Base-by-base conservation (phyloP, 2,888 invertebrate genomes). In the Plusia festucae region DNA sequence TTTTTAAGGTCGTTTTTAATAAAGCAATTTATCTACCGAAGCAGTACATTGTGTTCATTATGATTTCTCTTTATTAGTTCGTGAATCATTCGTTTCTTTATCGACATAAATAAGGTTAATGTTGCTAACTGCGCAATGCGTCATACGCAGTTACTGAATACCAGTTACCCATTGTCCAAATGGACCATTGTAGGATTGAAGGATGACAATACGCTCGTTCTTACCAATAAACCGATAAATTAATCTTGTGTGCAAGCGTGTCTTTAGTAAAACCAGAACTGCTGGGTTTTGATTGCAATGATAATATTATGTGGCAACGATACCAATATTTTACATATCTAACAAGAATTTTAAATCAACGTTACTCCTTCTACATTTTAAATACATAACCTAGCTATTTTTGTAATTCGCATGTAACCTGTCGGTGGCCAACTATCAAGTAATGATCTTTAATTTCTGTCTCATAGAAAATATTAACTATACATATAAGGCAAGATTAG, bases 41-140 rank as follows among this genome's bases (percentile, higher is more conserved):
- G 22, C 13, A 34, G 40, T 65, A 13, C 53, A 58, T 63, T 64
- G 20, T 68, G 55, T 4, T 40, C 52, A 54, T 62, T 60, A 62
- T 78, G 60, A 65, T 78, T 75, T 78, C 64, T 65, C 57, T 60
- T 55, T 60, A 68, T 54, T 58, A 52, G 27, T 59, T 53, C 52
- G 52, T 74, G 69, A 75, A 62, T 73, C 34, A 74, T 68, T 65
- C 58, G 30, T 53, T 51, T 52, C 60, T 60, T 60, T 78, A 74
- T 68, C 78, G 16, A 52, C 51, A 55, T 13, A 40, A 65, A 60
- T 53, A 58, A 49, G 24, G 27, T 55, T 73, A 72, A 58, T 30
- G 61, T 72, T 53, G 20, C 40, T 60, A 58, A 55, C 60, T 52
- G 52, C 46, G 58, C 32, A 40, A 22, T 59, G 32, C 51, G 20